These are phyloP conservation scores for Blastobasis lacticolella DNA, from an alignment of 2,888 invertebrate genomes.

Conservation along the genomic window DNA sequence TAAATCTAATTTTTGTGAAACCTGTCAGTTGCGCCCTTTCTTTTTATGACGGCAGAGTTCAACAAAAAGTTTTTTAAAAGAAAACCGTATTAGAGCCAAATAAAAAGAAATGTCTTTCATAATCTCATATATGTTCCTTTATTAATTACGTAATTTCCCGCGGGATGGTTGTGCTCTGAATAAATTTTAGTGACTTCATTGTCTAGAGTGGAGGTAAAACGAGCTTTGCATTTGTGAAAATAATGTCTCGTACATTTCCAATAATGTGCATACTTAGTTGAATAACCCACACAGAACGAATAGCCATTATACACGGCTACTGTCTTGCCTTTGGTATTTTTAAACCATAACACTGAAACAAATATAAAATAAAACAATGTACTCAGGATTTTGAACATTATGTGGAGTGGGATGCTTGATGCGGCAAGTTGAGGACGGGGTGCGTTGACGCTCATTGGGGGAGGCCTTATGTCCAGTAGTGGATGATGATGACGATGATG, in stretches of 20 bases:
- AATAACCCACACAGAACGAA: background rate
- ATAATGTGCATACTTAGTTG: constrained; percentile 4
- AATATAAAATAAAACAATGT: background rate
- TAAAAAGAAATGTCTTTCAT: constrained; percentile 1
- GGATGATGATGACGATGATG: too few species aligned
- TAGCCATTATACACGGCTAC: background rate
- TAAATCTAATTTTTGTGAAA: too few species aligned
- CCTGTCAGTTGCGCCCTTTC: too few species aligned
- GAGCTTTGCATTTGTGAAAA: background rate
- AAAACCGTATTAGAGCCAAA: too few species aligned
- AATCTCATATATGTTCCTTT: background rate
- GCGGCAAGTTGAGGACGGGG: too few species aligned
- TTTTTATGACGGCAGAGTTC: too few species aligned
- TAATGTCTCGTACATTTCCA: constrained; percentile 14
- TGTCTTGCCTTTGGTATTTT: background rate
- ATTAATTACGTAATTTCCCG: constrained; percentile 13
- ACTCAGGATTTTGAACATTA: too few species aligned
- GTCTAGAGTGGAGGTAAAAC: constrained; percentile 11
- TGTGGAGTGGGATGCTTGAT: too few species aligned
- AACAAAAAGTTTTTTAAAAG: too few species aligned
- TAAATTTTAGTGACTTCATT: constrained; percentile 6
- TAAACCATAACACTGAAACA: background rate
- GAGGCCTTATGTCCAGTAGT: too few species aligned
- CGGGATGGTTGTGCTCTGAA: constrained; percentile 13
- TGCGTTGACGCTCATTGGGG: too few species aligned